A percentile compares a stretch with the other conserved stretches of the same genome.
These are phyloP conservation scores for Leptopterna dolabrata DNA, from an alignment of 2,888 invertebrate genomes.

Conservation along the genomic window DNA sequence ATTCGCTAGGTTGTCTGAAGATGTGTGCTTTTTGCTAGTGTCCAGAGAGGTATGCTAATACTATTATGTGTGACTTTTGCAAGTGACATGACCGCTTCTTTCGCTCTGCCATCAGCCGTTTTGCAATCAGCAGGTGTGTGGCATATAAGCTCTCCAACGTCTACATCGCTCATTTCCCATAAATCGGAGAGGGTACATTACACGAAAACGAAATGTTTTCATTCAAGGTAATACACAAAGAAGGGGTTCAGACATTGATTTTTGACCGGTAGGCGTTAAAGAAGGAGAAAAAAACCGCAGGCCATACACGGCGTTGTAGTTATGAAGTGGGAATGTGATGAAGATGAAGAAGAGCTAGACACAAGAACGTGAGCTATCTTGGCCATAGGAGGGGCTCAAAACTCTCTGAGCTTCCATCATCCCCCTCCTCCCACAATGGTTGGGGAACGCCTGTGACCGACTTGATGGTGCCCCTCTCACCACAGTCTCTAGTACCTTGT, in stretches of 20 bases:
- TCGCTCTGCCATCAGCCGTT: too few relatives aligned
- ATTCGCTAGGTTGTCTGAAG: too few relatives aligned
- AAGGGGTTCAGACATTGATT: constrained; percentile 7
- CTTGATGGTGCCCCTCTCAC: neutral
- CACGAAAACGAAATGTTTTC: neutral
- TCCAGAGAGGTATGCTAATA: too few relatives aligned
- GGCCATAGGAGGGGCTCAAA: constrained; percentile 16
- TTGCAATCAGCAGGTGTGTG: too few relatives aligned
- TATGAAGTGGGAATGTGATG: constrained; percentile 46
- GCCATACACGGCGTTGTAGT: constrained; percentile 14
- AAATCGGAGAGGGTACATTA: too few relatives aligned
- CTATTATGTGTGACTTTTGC: too few relatives aligned
- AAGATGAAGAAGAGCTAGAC: constrained; percentile 40
- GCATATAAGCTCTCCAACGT: too few relatives aligned
- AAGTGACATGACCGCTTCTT: too few relatives aligned
- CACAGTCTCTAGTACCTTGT: neutral
- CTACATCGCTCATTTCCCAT: too few relatives aligned
- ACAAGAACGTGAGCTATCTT: constrained; percentile 49
- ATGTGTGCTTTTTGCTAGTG: too few relatives aligned
- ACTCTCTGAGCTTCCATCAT: constrained; percentile 10
- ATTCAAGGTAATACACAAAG: neutral
- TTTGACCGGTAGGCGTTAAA: constrained; percentile 17
- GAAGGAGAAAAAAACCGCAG: neutral
- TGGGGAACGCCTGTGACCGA: neutral
- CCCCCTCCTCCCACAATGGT: neutral